A percentile compares a stretch with the other conserved stretches of the same genome.
Evolutionary conservation across 2,888 invertebrate species (phyloP).

Genomic region (Hyposoter dolosus): DNA sequence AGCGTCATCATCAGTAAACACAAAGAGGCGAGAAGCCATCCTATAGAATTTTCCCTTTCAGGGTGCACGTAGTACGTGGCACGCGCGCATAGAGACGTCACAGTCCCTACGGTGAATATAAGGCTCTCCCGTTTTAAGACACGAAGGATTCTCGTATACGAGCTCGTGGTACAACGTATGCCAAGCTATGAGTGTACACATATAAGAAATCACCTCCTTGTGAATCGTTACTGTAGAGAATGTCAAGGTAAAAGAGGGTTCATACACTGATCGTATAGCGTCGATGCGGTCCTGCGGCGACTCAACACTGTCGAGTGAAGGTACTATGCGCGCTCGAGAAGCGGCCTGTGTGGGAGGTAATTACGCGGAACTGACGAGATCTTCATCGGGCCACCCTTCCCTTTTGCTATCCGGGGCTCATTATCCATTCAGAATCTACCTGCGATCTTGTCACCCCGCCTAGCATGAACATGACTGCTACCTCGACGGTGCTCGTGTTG

Average conservation of each 20-base stretch:
- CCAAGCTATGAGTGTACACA: constrained; percentile 44
- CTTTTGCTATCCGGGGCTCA: constrained; percentile 63
- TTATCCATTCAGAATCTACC: constrained; percentile 79
- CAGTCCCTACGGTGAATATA: constrained; percentile 62
- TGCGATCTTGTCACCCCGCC: constrained; percentile 76
- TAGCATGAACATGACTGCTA: constrained; percentile 68
- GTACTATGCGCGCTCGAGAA: constrained; percentile 48
- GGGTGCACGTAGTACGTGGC: constrained; percentile 47
- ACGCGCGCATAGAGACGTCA: constrained; percentile 68
- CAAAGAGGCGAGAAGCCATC: constrained; percentile 49
- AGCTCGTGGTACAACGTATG: constrained; percentile 57
- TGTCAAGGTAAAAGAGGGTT: constrained; percentile 61
- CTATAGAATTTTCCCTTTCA: constrained; percentile 39
- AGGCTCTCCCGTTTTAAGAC: constrained; percentile 64
- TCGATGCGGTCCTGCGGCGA: constrained; percentile 55
- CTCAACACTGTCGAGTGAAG: constrained; percentile 27
- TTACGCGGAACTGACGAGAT: constrained; percentile 81
- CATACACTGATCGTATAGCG: constrained; percentile 43
- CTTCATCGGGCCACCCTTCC: constrained; percentile 74
- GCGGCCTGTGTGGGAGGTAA: constrained; percentile 76
- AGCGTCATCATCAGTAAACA: constrained; percentile 50
- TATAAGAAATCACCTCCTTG: constrained; percentile 56
- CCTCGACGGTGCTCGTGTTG: constrained; percentile 56
- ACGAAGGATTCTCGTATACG: constrained; percentile 62
- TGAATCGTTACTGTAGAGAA: constrained; percentile 47